Percentiles rank a stretch among this genome's conserved stretches.
Evolutionary conservation across 2,113 vertebrate species (phyloP).

Genomic region (Cinclus cinclus): DNA sequence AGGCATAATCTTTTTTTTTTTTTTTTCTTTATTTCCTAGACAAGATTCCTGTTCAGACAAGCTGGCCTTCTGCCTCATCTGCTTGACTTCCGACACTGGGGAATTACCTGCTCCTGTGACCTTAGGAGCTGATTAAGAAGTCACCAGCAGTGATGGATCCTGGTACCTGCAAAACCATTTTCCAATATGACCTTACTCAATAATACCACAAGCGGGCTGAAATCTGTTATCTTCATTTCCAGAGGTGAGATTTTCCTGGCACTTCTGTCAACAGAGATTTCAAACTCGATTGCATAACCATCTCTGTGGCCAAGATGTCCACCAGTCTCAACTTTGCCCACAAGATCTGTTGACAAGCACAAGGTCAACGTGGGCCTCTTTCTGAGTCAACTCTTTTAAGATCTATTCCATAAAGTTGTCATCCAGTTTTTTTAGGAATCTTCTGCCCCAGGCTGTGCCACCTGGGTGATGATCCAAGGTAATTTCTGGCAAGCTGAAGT

Average conservation of each 20-base stretch:
- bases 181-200: not conserved
- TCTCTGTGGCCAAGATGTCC: rapidly evolving
- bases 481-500: not conserved
- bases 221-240: not conserved
- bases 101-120: not conserved
- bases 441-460: not conserved
- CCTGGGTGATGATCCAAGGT: not conserved
- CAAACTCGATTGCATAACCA: rapidly evolving
- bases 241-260: not conserved
- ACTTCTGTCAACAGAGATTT: not conserved
- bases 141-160: not conserved
- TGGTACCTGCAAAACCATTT: not conserved
- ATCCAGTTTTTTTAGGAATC: not conserved
- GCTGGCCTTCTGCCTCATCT: not conserved
- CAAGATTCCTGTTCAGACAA: not conserved
- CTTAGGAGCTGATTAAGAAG: not conserved
- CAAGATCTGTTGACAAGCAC: not conserved
- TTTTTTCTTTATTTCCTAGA: not conserved
- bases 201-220: not conserved
- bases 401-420: not conserved
- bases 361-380: not conserved
- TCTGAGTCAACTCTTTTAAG: not conserved
- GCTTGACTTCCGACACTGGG: not conserved
- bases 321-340: not conserved
- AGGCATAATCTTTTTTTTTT: not conserved